A percentile compares a stretch with the other conserved stretches of the same genome.
phyloP scores from a whole-genome alignment of 2,888 invertebrate species.

The Drosophila infuscata region DNA sequence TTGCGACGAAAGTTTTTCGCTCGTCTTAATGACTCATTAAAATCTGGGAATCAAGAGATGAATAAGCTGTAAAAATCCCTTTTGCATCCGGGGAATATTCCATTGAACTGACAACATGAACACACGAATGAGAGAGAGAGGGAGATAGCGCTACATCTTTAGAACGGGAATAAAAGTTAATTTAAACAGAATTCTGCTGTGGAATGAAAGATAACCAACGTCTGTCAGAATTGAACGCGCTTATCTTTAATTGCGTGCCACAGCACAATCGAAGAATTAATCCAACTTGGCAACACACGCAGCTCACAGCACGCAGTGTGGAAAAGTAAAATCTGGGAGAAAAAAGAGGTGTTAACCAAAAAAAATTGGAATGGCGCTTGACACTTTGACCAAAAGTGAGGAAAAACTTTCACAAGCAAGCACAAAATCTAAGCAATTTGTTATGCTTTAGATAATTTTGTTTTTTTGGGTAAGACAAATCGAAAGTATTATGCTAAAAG shows the following conservation, averaged over 20 bases:
- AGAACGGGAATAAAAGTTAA: neutral
- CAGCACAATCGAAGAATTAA: neutral
- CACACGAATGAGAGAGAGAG: neutral
- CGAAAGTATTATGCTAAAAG: constrained; percentile 23
- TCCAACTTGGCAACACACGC: constrained; percentile 3
- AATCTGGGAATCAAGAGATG: neutral
- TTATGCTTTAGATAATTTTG: constrained; percentile 17
- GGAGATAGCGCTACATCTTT: constrained; percentile 2
- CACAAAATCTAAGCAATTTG: constrained; percentile 25
- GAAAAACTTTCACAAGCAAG: constrained; percentile 65
- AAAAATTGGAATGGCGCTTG: constrained; percentile 55
- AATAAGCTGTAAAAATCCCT: neutral
- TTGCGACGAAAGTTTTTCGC: neutral
- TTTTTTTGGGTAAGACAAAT: neutral
- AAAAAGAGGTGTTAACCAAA: constrained; percentile 55
- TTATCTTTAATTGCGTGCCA: constrained; percentile 39
- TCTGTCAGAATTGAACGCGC: constrained; percentile 40
- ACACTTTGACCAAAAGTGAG: constrained; percentile 38
- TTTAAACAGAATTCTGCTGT: neutral
- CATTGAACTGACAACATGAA: neutral
- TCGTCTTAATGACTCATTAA: neutral
- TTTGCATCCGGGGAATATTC: neutral
- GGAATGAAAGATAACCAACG: constrained; percentile 11
- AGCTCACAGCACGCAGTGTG: neutral
- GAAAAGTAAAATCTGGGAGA: constrained; percentile 35